A percentile compares a stretch with the other conserved stretches of the same genome.
phyloP scores from a whole-genome alignment of 2,113 vertebrate species.

The Ailuropoda melanoleuca region DNA sequence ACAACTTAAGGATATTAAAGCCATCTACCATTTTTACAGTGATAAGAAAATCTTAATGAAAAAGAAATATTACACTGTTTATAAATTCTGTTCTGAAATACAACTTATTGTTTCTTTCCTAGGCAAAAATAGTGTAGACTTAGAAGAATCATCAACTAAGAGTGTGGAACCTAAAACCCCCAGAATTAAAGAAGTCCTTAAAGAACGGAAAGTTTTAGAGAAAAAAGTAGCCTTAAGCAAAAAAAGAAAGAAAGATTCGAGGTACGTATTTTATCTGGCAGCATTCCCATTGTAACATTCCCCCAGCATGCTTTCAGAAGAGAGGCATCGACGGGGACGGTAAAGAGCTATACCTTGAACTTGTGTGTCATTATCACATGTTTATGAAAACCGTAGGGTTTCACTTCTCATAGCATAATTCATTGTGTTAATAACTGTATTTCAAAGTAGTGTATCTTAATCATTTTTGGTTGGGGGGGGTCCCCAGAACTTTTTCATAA shows the following conservation, averaged over 20 bases:
- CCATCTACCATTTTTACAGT: constrained; percentile 26
- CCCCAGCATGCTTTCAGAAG: neutral
- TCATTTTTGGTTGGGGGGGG: neutral
- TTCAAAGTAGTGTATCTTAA: neutral
- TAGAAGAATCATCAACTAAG: constrained; percentile 81
- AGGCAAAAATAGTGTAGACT: constrained; percentile 81
- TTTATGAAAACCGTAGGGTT: neutral
- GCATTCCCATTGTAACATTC: neutral
- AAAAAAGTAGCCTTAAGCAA: constrained; percentile 97
- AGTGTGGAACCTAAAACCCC: constrained; percentile 81
- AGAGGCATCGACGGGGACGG: neutral
- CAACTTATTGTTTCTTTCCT: constrained; percentile 58
- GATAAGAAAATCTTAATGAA: constrained; percentile 42
- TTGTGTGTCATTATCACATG: neutral
- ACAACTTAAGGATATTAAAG: neutral
- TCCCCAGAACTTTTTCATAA: neutral
- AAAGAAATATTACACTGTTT: neutral
- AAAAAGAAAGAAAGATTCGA: constrained; percentile 94
- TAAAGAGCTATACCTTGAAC: neutral
- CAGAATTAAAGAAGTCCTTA: constrained; percentile 95
- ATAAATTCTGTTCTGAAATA: constrained; percentile 44
- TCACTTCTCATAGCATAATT: neutral
- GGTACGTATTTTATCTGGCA: constrained; percentile 81
- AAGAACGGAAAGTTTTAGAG: constrained; percentile 96
- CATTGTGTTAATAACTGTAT: neutral